These are phyloP conservation scores for Eretmochelys imbricata DNA, from an alignment of 2,113 vertebrate species.

Conservation along the genomic window DNA sequence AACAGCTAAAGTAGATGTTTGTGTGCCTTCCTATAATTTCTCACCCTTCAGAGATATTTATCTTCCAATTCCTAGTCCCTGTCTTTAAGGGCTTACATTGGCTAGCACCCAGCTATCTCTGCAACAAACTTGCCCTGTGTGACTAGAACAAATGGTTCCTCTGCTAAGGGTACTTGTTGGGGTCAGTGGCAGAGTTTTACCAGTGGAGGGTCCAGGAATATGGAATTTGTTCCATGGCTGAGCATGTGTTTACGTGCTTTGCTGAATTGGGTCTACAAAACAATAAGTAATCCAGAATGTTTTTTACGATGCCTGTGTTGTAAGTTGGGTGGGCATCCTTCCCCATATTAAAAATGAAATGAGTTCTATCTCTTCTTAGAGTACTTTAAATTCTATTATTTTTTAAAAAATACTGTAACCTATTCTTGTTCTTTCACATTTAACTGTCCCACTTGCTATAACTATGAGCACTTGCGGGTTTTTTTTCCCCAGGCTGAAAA, in stretches of 20 bases:
- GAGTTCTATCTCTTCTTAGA: background rate
- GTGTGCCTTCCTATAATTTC: background rate
- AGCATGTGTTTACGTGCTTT: background rate
- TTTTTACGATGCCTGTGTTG: background rate
- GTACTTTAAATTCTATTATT: background rate
- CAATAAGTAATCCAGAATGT: background rate
- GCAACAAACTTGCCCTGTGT: no score
- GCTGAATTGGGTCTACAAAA: background rate
- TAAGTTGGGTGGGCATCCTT: background rate
- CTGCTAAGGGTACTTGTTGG: background rate
- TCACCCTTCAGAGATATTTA: background rate
- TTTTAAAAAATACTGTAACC: background rate
- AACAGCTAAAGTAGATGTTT: background rate
- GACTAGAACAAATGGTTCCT: background rate
- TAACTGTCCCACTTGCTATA: background rate
- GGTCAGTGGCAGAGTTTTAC: background rate
- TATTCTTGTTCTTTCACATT: background rate
- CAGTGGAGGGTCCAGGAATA: background rate
- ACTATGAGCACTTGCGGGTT: background rate
- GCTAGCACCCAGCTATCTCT: background rate
- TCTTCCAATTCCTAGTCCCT: background rate
- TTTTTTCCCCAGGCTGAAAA: background rate
- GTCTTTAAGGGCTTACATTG: background rate
- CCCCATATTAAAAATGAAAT: background rate
- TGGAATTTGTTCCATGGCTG: background rate